These are phyloP conservation scores for Umimayanthus kanabou DNA, from an alignment of 92 coral and sea anemone genomes.

Conservation along the genomic window DNA sequence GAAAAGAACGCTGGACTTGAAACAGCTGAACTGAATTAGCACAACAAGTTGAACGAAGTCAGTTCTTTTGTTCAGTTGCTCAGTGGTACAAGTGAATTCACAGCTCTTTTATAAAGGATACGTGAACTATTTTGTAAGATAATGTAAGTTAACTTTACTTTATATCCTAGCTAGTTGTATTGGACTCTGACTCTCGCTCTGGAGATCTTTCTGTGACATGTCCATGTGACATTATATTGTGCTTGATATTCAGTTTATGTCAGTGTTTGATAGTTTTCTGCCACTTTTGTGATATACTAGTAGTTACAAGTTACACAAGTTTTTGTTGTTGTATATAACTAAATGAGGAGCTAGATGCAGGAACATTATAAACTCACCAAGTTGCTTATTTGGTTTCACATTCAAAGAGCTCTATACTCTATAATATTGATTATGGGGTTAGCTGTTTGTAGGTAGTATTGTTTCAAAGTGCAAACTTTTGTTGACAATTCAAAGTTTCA, in stretches of 20 bases:
- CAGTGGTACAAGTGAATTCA: neutral
- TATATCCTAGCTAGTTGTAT: too few relatives aligned
- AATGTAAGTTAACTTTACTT: neutral
- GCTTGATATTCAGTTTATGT: too few relatives aligned
- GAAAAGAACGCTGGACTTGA: constrained; percentile 9
- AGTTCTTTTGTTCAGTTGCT: constrained; percentile 21
- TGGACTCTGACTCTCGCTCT: neutral
- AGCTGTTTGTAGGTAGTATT: too few relatives aligned
- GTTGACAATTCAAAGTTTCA: too few relatives aligned
- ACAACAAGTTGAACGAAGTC: neutral
- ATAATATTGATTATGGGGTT: too few relatives aligned
- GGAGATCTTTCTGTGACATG: neutral
- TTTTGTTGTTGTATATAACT: too few relatives aligned
- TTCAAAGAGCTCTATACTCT: too few relatives aligned
- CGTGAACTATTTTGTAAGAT: neutral
- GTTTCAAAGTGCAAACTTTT: too few relatives aligned
- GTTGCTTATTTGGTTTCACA: too few relatives aligned
- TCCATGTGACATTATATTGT: neutral
- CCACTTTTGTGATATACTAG: neutral
- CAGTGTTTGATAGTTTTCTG: neutral
- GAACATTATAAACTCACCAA: too few relatives aligned
- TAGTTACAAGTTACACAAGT: neutral
- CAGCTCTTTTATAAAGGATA: neutral
- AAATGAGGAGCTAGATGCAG: too few relatives aligned
- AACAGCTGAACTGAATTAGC: constrained; percentile 30